Conservation (phyloP, 2,888 invertebrate genomes). For the Nomada goodeniana region DNA sequence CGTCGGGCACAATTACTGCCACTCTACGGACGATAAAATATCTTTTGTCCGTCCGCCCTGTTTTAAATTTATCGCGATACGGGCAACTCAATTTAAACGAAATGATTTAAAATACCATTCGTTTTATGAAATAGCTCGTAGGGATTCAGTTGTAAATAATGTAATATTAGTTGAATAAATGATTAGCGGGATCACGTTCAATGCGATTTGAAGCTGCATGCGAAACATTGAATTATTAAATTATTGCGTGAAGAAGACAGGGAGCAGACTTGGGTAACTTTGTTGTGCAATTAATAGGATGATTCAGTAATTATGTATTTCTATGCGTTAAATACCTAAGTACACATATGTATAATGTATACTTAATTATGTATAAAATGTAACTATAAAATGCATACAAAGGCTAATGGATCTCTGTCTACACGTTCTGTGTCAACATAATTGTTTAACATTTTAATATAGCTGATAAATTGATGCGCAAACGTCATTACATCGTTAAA, state of each 20-base stretch:
- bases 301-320: no score
- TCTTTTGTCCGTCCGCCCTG: neutral
- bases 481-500: no score
- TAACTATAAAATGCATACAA: no score
- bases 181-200: neutral
- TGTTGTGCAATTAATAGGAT: no score
- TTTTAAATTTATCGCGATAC: slow-evolving; percentile 15
- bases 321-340: no score
- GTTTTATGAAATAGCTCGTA: neutral
- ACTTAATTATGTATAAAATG: no score
- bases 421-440: no score
- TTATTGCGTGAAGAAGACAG: neutral
- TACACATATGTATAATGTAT: no score
- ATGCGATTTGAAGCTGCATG: neutral
- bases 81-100: slow-evolving; percentile 13
- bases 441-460: no score
- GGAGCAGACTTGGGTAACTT: neutral
- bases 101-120: neutral
- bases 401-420: no score
- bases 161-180: neutral
- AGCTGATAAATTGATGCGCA: no score
- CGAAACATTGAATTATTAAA: neutral
- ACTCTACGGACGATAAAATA: slow-evolving; percentile 9
- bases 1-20: slow-evolving; percentile 9
- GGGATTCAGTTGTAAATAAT: neutral